Base-by-base conservation (phyloP, 2,113 vertebrate genomes). In the Apteryx mantelli region DNA sequence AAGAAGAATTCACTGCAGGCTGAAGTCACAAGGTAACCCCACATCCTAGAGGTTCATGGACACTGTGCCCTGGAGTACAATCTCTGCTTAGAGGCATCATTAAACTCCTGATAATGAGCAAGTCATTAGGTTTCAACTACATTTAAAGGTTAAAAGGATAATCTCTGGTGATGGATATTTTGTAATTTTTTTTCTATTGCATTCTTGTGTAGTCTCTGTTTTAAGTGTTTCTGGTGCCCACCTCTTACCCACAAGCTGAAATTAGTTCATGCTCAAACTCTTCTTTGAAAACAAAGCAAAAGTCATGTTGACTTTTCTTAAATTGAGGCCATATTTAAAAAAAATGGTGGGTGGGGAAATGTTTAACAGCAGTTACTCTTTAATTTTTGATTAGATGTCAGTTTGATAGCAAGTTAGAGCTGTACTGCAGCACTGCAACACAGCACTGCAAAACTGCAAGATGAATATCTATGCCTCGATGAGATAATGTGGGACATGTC, bases 131-230 rank as follows among this genome's bases (percentile, higher is more conserved):
- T 97, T 97, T 94, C 87, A 91, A 95, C 97, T 96, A 81, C 68
- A 88, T 82, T 96, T 97, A 96, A 95, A 95, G 68, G 91, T 95
- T 97, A 96, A 97, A 95, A 96, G 93, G 92, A 93, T 78, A 89
- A 38, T 89, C 36, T 89, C 73, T 91, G 20, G 88, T 81, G 70
- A 87, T 63, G 42, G 81, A 82, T 95, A 81, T 96, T 92, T 97
- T 89, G 66, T 92, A 77, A 87, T 95, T 94, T 95, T 93, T 76
- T 58, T 94, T 95, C 76, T 81, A 55, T 42, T 92, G 38, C 86
- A 56, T 95, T 88, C 58, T 88, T 86, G 93, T n/a, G 44, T 82
- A 95, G 94, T 92, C 91, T 88, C 55, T 95, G 61, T 95, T 78
- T 50, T 82, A 74, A 96, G 69, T 68, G 18, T 55, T 84, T 93